phyloP scores from a whole-genome alignment of 1,140 invertebrate species.

The Propsilocerus akamusi region DNA sequence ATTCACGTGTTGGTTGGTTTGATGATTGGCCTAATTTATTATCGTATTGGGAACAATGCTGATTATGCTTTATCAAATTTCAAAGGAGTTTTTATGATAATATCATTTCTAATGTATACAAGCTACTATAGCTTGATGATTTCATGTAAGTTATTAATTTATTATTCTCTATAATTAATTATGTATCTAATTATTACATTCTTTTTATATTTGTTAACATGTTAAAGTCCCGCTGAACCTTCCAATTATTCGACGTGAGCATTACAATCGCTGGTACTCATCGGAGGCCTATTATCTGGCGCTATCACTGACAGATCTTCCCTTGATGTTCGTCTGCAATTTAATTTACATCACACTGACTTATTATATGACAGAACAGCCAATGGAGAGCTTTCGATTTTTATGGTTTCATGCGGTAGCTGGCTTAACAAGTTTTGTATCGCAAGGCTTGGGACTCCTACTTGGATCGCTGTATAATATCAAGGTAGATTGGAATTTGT shows the following conservation, averaged over 20 bases:
- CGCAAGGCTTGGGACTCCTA: constrained; percentile 58
- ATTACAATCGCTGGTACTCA: constrained; percentile 81
- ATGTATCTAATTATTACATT: background rate
- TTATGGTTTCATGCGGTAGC: constrained; percentile 47
- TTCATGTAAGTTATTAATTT: constrained; percentile 49
- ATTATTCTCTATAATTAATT: background rate
- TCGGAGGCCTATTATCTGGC: constrained; percentile 64
- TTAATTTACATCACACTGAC: constrained; percentile 34
- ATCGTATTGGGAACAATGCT: constrained; percentile 60
- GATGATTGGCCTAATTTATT: constrained; percentile 62
- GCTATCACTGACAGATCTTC: constrained; percentile 71
- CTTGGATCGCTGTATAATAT: constrained; percentile 50
- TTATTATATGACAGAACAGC: constrained; percentile 69
- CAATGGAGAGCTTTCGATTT: constrained; percentile 42
- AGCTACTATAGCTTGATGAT: constrained; percentile 78
- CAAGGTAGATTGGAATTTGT: constrained; percentile 28
- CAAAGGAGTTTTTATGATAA: constrained; percentile 63
- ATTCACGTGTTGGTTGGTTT: constrained; percentile 56
- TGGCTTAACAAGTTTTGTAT: constrained; percentile 50
- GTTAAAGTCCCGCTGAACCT: constrained; percentile 63
- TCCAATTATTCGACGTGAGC: constrained; percentile 67
- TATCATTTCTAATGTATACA: constrained; percentile 71
- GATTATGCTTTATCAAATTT: constrained; percentile 58
- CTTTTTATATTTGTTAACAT: constrained; percentile 8
- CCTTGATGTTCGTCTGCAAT: constrained; percentile 48